Conservation (phyloP, 2,888 invertebrate species). For the Alloplasta piceator region DNA sequence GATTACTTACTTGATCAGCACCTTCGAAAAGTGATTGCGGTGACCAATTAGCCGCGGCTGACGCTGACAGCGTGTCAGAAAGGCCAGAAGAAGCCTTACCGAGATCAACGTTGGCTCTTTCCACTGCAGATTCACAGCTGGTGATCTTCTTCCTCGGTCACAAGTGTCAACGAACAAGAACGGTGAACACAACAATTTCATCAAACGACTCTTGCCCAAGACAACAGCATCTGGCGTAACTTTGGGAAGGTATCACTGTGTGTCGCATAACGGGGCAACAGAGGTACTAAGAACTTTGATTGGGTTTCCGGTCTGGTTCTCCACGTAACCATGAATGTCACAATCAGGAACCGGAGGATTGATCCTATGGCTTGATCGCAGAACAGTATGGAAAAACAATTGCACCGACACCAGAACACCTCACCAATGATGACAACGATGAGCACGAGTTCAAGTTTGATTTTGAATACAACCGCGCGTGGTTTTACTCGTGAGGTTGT, state of each 20-base stretch:
- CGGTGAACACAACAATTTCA: slow-evolving; percentile 6
- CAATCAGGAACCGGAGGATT: too few relatives aligned
- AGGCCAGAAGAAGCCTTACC: too few relatives aligned
- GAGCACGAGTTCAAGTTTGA: slow-evolving; percentile 37
- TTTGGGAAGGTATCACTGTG: slow-evolving; percentile 73
- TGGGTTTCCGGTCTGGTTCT: neutral
- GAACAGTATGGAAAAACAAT: slow-evolving; percentile 31
- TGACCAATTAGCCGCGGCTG: too few relatives aligned
- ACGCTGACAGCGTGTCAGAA: too few relatives aligned
- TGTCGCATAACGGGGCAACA: slow-evolving; percentile 6
- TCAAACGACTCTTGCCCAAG: slow-evolving; percentile 16
- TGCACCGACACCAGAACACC: slow-evolving; percentile 17
- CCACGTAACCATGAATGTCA: neutral
- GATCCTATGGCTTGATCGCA: neutral
- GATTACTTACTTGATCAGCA: too few relatives aligned
- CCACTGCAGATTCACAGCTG: neutral
- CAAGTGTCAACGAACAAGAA: neutral
- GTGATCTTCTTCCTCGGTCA: neutral
- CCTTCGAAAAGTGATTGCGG: too few relatives aligned
- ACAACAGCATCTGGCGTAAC: slow-evolving; percentile 60
- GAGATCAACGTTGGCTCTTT: neutral
- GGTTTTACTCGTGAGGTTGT: slow-evolving; percentile 80
- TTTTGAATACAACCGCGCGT: slow-evolving; percentile 70
- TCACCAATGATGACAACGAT: slow-evolving; percentile 40
- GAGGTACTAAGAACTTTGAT: neutral